These are phyloP conservation scores for Greenwoodochromis staneri DNA, from an alignment of 2,113 vertebrate genomes.

Conservation along the genomic window DNA sequence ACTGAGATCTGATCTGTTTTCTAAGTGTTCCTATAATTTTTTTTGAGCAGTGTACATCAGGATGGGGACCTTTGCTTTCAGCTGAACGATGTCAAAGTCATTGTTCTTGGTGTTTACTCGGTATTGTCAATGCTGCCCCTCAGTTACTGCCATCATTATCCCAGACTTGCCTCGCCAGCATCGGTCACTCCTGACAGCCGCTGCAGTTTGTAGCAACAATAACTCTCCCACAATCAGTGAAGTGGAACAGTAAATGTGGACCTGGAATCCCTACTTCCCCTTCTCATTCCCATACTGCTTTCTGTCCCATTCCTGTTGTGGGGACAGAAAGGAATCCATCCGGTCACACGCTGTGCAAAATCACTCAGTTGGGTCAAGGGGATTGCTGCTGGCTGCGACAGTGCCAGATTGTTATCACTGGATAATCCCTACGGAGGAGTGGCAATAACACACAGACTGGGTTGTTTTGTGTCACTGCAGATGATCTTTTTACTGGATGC, in stretches of 20 bases:
- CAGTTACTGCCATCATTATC: background rate
- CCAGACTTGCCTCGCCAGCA: background rate
- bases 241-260: slow-evolving; percentile 42
- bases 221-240: slow-evolving; percentile 59
- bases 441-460: slow-evolving; percentile 20
- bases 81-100: background rate
- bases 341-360: slow-evolving; percentile 68
- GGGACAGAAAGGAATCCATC: slow-evolving; percentile 58
- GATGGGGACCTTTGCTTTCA: background rate
- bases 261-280: slow-evolving; percentile 49
- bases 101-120: background rate
- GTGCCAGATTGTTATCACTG: slow-evolving; percentile 52
- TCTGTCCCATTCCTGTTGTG: slow-evolving; percentile 40
- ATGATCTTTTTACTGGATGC: background rate
- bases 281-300: slow-evolving; percentile 45
- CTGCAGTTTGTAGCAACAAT: slow-evolving; percentile 36
- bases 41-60: background rate
- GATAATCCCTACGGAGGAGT: slow-evolving; percentile 46
- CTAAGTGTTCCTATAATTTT: background rate
- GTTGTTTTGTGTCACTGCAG: background rate
- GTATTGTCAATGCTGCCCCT: background rate
- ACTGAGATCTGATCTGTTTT: background rate
- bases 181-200: background rate
- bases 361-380: slow-evolving; percentile 22
- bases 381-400: slow-evolving; percentile 23